Percentiles rank a stretch among this genome's conserved stretches.
Conservation (phyloP, 92 coral and sea anemone species). For the Zoanthus gigantus region DNA sequence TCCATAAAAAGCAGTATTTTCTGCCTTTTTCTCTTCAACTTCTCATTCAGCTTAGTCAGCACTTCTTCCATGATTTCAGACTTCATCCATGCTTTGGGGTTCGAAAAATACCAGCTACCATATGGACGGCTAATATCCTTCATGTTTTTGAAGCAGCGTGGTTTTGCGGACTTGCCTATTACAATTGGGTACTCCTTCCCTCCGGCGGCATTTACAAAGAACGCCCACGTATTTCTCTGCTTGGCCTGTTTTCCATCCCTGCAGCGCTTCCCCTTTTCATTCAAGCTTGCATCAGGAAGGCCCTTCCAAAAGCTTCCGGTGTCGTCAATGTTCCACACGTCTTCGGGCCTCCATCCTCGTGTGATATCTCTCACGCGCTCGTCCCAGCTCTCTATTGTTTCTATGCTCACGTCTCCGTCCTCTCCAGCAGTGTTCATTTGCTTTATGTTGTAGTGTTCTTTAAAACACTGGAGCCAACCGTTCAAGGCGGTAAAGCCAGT, state of each 20-base stretch:
- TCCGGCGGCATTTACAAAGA: constrained; percentile 78
- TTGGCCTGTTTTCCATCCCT: constrained; percentile 52
- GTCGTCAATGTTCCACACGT: constrained; percentile 74
- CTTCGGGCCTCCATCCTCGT: constrained; percentile 67
- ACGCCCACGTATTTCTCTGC: constrained; percentile 73
- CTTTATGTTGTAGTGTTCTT: background rate
- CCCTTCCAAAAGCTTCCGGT: constrained; percentile 68
- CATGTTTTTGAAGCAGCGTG: constrained; percentile 60
- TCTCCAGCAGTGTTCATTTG: constrained; percentile 10
- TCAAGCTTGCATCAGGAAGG: constrained; percentile 63
- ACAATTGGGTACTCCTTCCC: constrained; percentile 70
- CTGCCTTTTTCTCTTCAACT: constrained; percentile 42
- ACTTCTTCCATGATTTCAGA: constrained; percentile 64
- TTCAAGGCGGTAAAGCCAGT: constrained; percentile 30
- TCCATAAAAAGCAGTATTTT: constrained; percentile 9
- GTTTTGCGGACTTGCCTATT: constrained; percentile 61
- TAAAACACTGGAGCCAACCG: constrained; percentile 2
- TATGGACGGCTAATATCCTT: constrained; percentile 63
- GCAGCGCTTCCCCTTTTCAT: constrained; percentile 50
- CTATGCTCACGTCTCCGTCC: constrained; percentile 37
- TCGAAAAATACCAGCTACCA: constrained; percentile 68
- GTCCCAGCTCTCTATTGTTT: constrained; percentile 22
- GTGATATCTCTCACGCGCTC: constrained; percentile 52
- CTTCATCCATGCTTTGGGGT: constrained; percentile 70
- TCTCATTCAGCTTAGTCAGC: constrained; percentile 54